phyloP scores from a whole-genome alignment of 2,888 invertebrate genomes.

The Tinea pellionella region DNA sequence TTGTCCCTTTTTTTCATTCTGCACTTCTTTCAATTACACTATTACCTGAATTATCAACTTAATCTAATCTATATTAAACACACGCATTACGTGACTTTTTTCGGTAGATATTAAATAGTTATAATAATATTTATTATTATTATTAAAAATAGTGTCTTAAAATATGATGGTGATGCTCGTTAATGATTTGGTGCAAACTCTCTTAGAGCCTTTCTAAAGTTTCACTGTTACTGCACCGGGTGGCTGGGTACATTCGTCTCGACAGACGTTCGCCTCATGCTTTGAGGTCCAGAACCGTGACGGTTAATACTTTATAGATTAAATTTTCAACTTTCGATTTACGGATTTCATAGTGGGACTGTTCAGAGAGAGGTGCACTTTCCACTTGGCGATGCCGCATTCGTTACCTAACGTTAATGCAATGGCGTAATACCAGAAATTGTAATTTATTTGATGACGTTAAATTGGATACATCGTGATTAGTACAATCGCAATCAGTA shows the following conservation, averaged over 20 bases:
- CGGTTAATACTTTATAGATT: slow-evolving; percentile 12
- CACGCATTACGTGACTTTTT: too few species aligned
- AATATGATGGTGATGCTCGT: too few species aligned
- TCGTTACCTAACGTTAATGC: slow-evolving; percentile 12
- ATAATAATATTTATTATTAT: too few species aligned
- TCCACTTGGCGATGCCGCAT: slow-evolving; percentile 9
- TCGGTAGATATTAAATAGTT: too few species aligned
- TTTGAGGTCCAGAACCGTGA: slow-evolving; percentile 10
- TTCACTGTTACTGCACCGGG: slow-evolving; percentile 22
- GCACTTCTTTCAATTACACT: not conserved
- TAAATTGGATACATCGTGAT: not conserved
- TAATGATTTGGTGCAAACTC: slow-evolving; percentile 23
- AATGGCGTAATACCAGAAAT: not conserved
- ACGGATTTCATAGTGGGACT: not conserved
- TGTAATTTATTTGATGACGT: slow-evolving; percentile 6
- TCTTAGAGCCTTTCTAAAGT: slow-evolving; percentile 23
- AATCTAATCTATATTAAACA: not conserved
- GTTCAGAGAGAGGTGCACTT: slow-evolving; percentile 12
- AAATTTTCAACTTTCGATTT: slow-evolving; percentile 15
- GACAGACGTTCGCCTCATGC: slow-evolving; percentile 16
- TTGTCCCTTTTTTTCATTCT: not conserved
- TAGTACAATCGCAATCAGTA: not conserved
- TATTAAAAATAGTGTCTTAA: too few species aligned
- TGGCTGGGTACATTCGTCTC: slow-evolving; percentile 22
- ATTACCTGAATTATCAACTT: not conserved